phyloP scores from a whole-genome alignment of 2,113 vertebrate genomes.

The Plotosus lineatus region DNA sequence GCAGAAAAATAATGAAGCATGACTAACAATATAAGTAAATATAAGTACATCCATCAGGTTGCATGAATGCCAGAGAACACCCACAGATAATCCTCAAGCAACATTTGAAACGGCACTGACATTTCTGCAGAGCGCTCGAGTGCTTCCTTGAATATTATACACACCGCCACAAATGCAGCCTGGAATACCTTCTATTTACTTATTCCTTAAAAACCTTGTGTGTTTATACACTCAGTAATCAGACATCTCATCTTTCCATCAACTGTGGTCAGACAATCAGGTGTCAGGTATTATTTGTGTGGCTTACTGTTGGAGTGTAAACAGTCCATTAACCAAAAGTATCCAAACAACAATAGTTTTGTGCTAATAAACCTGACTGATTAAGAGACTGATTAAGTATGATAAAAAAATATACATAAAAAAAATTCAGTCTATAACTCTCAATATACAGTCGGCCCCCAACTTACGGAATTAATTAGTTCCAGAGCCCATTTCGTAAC shows the following conservation, averaged over 20 bases:
- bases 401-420: neutral
- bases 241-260: neutral
- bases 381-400: neutral
- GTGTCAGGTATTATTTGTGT: neutral
- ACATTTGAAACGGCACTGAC: neutral
- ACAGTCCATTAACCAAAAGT: neutral
- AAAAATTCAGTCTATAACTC: neutral
- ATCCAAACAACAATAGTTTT: neutral
- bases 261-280: neutral
- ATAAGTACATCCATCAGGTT: slow-evolving; percentile 12
- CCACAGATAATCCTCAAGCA: slow-evolving; percentile 12
- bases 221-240: no score
- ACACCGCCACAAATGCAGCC: neutral
- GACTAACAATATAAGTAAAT: slow-evolving; percentile 3
- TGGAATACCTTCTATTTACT: neutral
- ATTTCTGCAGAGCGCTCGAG: slow-evolving; percentile 5
- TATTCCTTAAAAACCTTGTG: neutral
- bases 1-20: neutral
- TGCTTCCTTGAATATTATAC: slow-evolving; percentile 11
- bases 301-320: neutral
- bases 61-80: slow-evolving; percentile 6
- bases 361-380: neutral
- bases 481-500: no score
- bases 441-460: no score
- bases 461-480: no score